phyloP scores from a whole-genome alignment of 2,113 vertebrate genomes.

The Ranitomeya imitator region DNA sequence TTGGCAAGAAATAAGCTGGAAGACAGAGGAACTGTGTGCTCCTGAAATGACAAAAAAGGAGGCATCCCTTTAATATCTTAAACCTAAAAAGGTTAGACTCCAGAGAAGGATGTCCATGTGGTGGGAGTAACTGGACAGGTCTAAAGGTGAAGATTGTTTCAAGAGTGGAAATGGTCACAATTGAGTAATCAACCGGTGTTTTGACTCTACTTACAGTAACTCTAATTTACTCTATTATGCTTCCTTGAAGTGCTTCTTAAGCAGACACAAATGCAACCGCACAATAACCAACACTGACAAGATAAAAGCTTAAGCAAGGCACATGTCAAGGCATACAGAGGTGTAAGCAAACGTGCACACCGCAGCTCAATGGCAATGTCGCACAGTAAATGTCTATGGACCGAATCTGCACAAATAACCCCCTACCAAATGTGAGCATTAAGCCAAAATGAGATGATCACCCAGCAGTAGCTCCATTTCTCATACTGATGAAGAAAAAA shows the following conservation, averaged over 20 bases:
- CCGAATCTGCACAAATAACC: slow-evolving; percentile 48
- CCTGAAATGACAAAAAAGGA: too few species aligned
- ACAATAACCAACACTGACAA: slow-evolving; percentile 39
- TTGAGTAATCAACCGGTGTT: not conserved
- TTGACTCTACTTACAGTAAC: not conserved
- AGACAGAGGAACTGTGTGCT: too few species aligned
- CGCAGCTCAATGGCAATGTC: slow-evolving; percentile 42
- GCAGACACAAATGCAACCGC: slow-evolving; percentile 6
- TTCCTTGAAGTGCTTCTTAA: not conserved
- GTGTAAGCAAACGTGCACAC: slow-evolving; percentile 37
- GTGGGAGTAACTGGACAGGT: too few species aligned
- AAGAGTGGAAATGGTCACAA: not conserved
- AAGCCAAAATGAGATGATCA: slow-evolving; percentile 53
- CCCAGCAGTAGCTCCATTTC: slow-evolving; percentile 32
- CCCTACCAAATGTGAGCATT: slow-evolving; percentile 55
- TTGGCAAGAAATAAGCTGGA: too few species aligned
- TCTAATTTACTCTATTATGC: not conserved
- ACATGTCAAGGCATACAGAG: not conserved
- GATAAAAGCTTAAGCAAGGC: slow-evolving; percentile 12
- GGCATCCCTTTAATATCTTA: too few species aligned
- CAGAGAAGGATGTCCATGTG: too few species aligned
- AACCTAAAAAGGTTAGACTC: too few species aligned
- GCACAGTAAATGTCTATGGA: slow-evolving; percentile 49
- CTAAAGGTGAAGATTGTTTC: too few species aligned
- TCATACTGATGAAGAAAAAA: slow-evolving; percentile 37